These are phyloP conservation scores for Sitta carolinensis DNA, from an alignment of 2,797 vertebrate species.

Conservation along the genomic window DNA sequence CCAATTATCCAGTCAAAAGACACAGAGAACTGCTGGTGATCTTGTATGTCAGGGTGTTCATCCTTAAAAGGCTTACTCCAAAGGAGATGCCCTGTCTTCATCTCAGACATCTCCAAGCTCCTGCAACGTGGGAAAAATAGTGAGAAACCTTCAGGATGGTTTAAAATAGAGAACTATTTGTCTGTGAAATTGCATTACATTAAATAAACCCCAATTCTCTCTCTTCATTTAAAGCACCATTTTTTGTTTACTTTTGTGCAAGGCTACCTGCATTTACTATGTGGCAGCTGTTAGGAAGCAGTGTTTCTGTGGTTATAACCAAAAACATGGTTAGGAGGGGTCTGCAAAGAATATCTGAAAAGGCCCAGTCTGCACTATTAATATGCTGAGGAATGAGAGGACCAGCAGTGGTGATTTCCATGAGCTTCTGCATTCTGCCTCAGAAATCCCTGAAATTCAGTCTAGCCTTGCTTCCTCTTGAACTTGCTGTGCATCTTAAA, in stretches of 20 bases:
- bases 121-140: neutral
- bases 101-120: neutral
- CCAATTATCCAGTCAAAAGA: neutral
- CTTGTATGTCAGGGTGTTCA: neutral
- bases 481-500: neutral
- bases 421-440: neutral
- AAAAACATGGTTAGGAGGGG: neutral
- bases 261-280: neutral
- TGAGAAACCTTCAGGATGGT: neutral
- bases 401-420: neutral
- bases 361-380: neutral
- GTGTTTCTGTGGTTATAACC: neutral
- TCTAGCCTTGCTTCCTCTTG: neutral
- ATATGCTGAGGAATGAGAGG: neutral
- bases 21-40: neutral
- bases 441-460: neutral
- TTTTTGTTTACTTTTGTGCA: neutral
- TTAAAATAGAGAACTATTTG: neutral
- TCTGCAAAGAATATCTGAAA: neutral
- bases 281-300: neutral
- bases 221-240: neutral
- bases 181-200: fast-evolving
- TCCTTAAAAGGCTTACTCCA: neutral
- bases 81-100: neutral
- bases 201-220: neutral